Evolutionary conservation across 35 echinoderm and acorn worm genomes (phyloP).

Genomic region (Heliocidaris erythrogramma): DNA sequence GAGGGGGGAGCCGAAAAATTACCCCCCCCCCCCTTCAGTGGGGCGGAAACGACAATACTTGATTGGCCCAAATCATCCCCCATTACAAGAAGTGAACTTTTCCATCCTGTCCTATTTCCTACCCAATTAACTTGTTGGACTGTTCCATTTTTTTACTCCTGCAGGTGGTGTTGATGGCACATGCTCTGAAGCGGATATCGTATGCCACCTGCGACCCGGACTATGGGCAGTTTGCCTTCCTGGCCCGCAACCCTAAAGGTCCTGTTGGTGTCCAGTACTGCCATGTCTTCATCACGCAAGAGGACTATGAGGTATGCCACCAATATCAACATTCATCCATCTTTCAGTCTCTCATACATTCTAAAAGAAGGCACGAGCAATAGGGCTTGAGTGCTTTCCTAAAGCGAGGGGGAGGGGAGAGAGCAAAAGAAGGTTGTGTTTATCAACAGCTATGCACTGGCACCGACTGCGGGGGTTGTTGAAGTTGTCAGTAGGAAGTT

Average conservation of each 20-base stretch:
- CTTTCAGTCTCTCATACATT: neutral
- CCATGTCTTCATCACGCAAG: constrained; percentile 46
- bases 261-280: constrained; percentile 54
- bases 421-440: neutral
- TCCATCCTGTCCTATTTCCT: neutral
- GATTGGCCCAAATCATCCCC: neutral
- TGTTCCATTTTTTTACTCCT: neutral
- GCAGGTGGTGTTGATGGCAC: constrained; percentile 94
- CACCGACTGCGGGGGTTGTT: neutral
- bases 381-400: neutral
- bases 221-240: constrained; percentile 93
- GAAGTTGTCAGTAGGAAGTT: constrained; percentile 47
- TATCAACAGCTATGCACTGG: neutral
- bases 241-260: constrained; percentile 90
- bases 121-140: neutral
- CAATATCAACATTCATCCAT: neutral
- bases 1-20: neutral
- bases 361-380: neutral
- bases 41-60: neutral
- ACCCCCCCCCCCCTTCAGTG: neutral
- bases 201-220: constrained; percentile 97
- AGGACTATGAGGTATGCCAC: constrained; percentile 37
- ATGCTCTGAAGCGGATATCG: constrained; percentile 93
- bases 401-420: neutral
- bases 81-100: neutral